phyloP scores from a whole-genome alignment of 2,797 vertebrate genomes.

The Eospalax fontanierii region DNA sequence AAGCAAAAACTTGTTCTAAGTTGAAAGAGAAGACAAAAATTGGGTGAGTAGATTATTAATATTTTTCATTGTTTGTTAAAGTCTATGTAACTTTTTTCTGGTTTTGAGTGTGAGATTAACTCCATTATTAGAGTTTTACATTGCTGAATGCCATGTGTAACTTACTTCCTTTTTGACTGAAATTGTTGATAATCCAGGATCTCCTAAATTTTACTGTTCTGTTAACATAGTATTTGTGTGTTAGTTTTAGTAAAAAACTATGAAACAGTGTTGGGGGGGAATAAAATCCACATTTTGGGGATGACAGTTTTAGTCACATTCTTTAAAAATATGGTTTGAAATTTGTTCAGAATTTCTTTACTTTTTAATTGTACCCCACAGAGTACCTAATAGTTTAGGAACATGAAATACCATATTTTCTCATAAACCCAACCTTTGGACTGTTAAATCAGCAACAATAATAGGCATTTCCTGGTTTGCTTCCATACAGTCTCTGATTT shows the following conservation, averaged over 20 bases:
- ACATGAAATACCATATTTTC: constrained; percentile 51
- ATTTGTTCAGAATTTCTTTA: constrained; percentile 54
- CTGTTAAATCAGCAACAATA: not conserved
- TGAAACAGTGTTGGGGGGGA: constrained; percentile 20
- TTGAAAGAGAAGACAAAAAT: constrained; percentile 98
- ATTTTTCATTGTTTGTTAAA: constrained; percentile 70
- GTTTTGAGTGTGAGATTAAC: constrained; percentile 19
- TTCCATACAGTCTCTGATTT: constrained; percentile 27
- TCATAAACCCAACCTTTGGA: constrained; percentile 24
- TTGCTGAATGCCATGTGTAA: not conserved
- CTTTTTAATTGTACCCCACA: not conserved
- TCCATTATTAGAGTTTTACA: constrained; percentile 17
- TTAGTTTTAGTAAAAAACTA: constrained; percentile 58
- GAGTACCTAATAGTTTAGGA: constrained; percentile 41
- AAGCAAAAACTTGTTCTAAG: constrained; percentile 94
- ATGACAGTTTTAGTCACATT: constrained; percentile 6
- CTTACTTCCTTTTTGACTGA: constrained; percentile 62
- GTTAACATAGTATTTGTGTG: not conserved
- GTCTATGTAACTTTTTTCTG: constrained; percentile 69
- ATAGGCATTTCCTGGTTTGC: not conserved
- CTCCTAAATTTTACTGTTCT: constrained; percentile 21
- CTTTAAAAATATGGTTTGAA: not conserved
- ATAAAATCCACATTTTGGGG: constrained; percentile 28
- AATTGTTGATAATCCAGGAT: not conserved
- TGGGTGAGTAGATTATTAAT: constrained; percentile 92